Conservation (phyloP, 2,113 vertebrate genomes). For the Rhynchomys soricoides region DNA sequence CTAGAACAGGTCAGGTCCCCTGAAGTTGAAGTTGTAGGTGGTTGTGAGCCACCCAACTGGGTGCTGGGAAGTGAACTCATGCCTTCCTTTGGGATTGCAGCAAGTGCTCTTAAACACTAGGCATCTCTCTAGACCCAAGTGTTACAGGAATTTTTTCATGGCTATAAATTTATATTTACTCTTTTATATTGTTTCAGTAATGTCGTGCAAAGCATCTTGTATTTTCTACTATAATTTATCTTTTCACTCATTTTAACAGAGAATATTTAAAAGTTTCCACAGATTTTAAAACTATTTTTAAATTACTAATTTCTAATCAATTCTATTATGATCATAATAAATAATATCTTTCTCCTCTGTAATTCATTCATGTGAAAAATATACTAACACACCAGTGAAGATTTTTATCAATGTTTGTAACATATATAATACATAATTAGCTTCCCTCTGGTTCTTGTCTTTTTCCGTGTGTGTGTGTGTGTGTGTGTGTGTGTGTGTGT, state of each 20-base stretch:
- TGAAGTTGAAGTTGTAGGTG: background rate
- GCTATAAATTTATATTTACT: background rate
- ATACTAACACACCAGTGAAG: background rate
- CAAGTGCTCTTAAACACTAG: background rate
- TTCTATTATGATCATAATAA: background rate
- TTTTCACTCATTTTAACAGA: background rate
- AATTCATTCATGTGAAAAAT: background rate
- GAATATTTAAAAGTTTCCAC: background rate
- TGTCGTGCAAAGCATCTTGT: background rate
- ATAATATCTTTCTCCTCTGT: background rate
- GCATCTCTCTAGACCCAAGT: background rate
- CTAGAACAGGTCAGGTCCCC: background rate
- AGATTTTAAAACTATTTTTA: background rate
- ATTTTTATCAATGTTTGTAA: constrained; percentile 3
- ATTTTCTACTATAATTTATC: background rate
- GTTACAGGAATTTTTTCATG: background rate
- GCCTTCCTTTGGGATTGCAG: background rate
- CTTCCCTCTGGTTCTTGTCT: background rate
- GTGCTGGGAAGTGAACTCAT: background rate
- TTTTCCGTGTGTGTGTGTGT: background rate
- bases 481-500: background rate
- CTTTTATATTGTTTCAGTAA: background rate
- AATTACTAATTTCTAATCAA: background rate
- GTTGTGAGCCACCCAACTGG: background rate
- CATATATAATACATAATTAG: background rate